Percentiles rank a stretch among this genome's conserved stretches.
Conservation (phyloP, 2,113 vertebrate genomes). For the Lophotis ruficrista region DNA sequence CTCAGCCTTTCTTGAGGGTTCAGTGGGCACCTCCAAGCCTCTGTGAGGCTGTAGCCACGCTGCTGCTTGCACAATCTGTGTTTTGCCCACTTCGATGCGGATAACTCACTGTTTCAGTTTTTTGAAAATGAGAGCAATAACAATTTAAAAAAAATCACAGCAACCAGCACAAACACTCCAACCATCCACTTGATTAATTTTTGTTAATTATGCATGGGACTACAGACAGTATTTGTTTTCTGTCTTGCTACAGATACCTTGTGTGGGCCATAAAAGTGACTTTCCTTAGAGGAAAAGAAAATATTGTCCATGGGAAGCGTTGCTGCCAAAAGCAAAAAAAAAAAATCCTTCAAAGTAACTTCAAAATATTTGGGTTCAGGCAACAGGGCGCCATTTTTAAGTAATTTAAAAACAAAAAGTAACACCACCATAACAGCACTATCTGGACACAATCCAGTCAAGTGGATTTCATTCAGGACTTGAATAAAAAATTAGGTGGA, state of each 20-base stretch:
- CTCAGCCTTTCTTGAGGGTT: neutral
- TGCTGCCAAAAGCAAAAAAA: neutral
- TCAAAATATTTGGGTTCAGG: neutral
- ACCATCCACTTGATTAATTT: neutral
- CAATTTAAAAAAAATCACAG: neutral
- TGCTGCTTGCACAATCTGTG: neutral
- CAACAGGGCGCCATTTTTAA: neutral
- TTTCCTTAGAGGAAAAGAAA: neutral
- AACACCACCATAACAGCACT: neutral
- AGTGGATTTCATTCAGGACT: neutral
- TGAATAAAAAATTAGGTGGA: neutral
- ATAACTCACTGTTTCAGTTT: neutral
- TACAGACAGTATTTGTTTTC: neutral
- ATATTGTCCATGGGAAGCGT: neutral
- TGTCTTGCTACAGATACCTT: neutral
- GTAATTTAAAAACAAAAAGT: neutral
- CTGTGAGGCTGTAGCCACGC: fast-evolving
- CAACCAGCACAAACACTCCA: neutral
- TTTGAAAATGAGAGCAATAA: neutral
- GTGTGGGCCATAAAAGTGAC: neutral
- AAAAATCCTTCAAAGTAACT: neutral
- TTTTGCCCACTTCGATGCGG: neutral
- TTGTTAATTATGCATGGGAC: neutral
- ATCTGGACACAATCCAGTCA: neutral
- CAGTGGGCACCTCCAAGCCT: neutral